Percentiles rank a stretch among this genome's conserved stretches.
These are phyloP conservation scores for Gortyna flavago DNA, from an alignment of 2,888 invertebrate species.

Conservation along the genomic window DNA sequence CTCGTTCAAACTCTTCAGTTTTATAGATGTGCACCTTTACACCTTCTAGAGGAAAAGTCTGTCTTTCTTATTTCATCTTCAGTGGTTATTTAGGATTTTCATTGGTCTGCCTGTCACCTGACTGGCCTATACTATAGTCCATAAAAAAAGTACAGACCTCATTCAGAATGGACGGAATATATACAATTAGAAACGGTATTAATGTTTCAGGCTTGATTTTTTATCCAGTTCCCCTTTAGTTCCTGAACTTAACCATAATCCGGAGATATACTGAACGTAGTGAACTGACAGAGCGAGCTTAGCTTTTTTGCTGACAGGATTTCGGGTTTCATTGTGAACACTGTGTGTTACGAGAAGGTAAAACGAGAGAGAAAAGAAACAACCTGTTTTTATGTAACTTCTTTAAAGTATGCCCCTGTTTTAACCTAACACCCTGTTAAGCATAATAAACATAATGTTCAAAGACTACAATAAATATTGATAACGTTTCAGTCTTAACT, in stretches of 20 bases:
- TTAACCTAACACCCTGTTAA: background rate
- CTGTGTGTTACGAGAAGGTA: background rate
- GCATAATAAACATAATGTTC: background rate
- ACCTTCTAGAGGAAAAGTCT: background rate
- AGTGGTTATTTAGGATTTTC: too few species aligned
- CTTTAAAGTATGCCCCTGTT: background rate
- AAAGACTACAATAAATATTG: too few species aligned
- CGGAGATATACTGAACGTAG: background rate
- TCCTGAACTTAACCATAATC: slow-evolving; percentile 15
- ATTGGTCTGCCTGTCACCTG: too few species aligned
- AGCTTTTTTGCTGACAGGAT: background rate
- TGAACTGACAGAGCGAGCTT: background rate
- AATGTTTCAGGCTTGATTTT: background rate
- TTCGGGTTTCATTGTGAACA: background rate
- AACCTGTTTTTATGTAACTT: background rate
- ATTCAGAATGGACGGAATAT: background rate
- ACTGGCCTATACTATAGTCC: background rate
- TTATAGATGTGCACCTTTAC: background rate
- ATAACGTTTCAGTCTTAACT: background rate
- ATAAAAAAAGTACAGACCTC: too few species aligned
- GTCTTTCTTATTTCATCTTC: background rate
- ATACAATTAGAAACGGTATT: background rate
- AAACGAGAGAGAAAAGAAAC: background rate
- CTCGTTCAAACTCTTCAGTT: too few species aligned
- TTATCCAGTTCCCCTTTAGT: slow-evolving; percentile 3